Percentiles rank a stretch among this genome's conserved stretches.
Conservation (phyloP, 2,888 invertebrate genomes). For the Liodrosophila aerea region DNA sequence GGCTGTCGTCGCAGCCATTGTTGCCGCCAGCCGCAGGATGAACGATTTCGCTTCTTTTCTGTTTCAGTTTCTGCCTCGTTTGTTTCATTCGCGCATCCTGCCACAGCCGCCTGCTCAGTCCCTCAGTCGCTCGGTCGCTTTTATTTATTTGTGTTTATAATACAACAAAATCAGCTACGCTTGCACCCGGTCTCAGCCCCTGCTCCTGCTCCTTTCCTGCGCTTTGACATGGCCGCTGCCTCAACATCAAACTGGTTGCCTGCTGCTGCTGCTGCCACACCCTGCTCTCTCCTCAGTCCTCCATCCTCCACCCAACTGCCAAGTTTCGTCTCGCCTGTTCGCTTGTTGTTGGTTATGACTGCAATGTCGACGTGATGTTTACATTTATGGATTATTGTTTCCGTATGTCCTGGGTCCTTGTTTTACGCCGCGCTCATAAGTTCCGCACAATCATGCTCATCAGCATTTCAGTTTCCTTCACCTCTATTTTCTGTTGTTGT, state of each 20-base stretch:
- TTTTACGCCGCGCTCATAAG: slow-evolving; percentile 53
- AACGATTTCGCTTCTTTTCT: slow-evolving; percentile 43
- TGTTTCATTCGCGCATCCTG: slow-evolving; percentile 60
- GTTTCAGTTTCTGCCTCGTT: slow-evolving; percentile 56
- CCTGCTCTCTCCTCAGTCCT: slow-evolving; percentile 7
- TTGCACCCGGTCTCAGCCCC: slow-evolving; percentile 62
- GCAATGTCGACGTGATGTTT: slow-evolving; percentile 79
- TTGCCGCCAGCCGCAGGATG: slow-evolving; percentile 67
- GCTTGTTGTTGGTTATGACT: slow-evolving; percentile 59
- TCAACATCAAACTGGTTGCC: slow-evolving; percentile 52
- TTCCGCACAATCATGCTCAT: slow-evolving; percentile 73
- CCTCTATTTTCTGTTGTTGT: neutral
- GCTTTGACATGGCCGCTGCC: slow-evolving; percentile 49
- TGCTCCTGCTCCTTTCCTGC: no score
- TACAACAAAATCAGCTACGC: slow-evolving; percentile 83
- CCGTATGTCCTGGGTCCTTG: slow-evolving; percentile 77
- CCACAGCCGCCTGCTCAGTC: slow-evolving; percentile 41
- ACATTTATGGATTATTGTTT: slow-evolving; percentile 82
- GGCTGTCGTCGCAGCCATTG: slow-evolving; percentile 80
- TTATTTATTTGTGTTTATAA: slow-evolving; percentile 83
- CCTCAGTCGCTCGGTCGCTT: slow-evolving; percentile 68
- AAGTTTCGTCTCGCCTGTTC: slow-evolving; percentile 47
- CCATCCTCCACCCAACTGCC: slow-evolving; percentile 18
- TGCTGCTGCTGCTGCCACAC: slow-evolving; percentile 4
- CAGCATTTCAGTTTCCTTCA: slow-evolving; percentile 43